Conservation (phyloP, 1,140 invertebrate genomes). For the Wasmannia auropunctata region DNA sequence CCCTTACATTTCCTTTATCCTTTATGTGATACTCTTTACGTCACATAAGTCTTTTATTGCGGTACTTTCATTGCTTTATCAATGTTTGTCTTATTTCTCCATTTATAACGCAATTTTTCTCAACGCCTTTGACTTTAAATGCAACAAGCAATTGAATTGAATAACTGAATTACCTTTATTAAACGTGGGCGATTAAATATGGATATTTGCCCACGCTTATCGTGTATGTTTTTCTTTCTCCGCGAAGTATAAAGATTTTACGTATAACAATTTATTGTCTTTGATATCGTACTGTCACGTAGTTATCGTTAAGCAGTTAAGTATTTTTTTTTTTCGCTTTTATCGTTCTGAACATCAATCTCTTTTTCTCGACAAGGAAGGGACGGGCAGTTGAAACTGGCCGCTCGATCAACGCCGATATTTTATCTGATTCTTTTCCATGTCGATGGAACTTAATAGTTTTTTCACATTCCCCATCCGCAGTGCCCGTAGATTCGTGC, state of each 20-base stretch:
- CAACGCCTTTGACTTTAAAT: neutral
- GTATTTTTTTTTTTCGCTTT: conserved; percentile 8
- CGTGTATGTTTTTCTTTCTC: neutral
- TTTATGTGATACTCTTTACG: neutral
- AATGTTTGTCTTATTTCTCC: neutral
- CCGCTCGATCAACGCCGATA: neutral
- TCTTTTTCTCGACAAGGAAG: neutral
- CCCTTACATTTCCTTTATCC: neutral
- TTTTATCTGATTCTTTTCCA: conserved; percentile 53
- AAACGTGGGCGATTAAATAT: neutral
- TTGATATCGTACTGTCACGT: neutral
- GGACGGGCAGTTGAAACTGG: neutral
- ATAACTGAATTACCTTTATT: neutral
- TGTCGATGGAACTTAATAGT: conserved; percentile 46
- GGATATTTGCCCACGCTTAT: neutral
- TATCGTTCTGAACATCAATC: conserved; percentile 14
- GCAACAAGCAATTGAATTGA: neutral
- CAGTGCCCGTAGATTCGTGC: neutral
- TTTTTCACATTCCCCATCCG: conserved; percentile 39
- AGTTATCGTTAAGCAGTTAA: neutral
- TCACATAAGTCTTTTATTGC: neutral
- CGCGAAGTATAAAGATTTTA: neutral
- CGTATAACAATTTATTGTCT: neutral
- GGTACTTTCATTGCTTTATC: neutral
- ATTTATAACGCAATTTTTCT: neutral